phyloP scores from a whole-genome alignment of 2,113 vertebrate genomes.

The Epinephelus cyanopodus region DNA sequence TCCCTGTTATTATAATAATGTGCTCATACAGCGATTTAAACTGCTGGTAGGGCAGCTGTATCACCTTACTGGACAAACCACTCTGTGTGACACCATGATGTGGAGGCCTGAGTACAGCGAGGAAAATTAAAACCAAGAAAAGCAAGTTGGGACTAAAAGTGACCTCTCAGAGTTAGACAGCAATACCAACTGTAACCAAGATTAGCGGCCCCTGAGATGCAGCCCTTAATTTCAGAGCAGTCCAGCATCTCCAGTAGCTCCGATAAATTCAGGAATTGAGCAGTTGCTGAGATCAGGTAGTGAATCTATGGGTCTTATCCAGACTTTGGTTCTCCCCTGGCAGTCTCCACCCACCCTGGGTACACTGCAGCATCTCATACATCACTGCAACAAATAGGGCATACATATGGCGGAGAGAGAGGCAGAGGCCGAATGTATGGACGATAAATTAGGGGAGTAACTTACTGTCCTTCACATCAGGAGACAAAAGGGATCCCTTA shows the following conservation, averaged over 20 bases:
- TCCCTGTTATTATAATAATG: conserved; percentile 6
- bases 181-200: conserved; percentile 37
- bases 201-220: conserved; percentile 44
- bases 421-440: conserved; percentile 23
- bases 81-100: conserved; percentile 23
- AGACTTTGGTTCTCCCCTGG: conserved; percentile 50
- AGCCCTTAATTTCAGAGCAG: conserved; percentile 50
- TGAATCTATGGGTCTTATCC: conserved; percentile 70
- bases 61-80: conserved; percentile 35
- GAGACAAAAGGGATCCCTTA: background rate
- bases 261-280: conserved; percentile 60
- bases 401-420: conserved; percentile 31
- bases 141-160: conserved; percentile 32
- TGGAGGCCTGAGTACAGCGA: conserved; percentile 19
- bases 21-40: conserved; percentile 28
- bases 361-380: conserved; percentile 62
- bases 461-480: conserved; percentile 16
- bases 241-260: conserved; percentile 35
- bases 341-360: conserved; percentile 52
- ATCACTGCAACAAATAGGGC: conserved; percentile 70
- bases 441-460: conserved; percentile 27
- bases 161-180: conserved; percentile 37
- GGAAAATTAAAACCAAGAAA: conserved; percentile 46
- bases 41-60: conserved; percentile 42
- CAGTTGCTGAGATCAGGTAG: conserved; percentile 61